Evolutionary conservation across 2,797 vertebrate genomes (phyloP), one percentile per base, ranked within the genome.

Genomic region (Chelmon rostratus): DNA sequence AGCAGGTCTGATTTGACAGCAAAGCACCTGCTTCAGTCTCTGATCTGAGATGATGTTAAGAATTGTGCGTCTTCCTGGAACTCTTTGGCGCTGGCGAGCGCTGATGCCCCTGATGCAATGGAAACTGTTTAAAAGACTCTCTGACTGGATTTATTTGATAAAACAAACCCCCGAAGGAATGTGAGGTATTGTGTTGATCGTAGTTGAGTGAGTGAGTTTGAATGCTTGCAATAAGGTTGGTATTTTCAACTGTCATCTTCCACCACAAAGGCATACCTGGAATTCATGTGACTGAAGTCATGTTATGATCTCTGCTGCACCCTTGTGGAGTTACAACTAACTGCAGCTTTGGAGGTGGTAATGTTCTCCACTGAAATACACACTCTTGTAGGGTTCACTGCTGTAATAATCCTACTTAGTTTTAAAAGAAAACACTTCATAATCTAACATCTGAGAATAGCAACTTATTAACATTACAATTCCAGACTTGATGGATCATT

Each of bases 61-160:
- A 35, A 21, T 75, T 76, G 62, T 73, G 23, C 50, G 54, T 81
- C 52, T 91, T 92, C 84, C 85, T 83, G 85, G 83, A 92, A 91
- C 33, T 53, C 44, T 73, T 58, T 90, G 86, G 82, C 80, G 78
- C 56, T 4, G 49, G 4, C 25, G 5, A 57, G 46, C 23, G 0
- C 71, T 80, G n/a, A n/a, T n/a, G n/a, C 31, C 11, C 11, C 67
- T 89, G 90, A 89, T 86, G 89, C 82, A 89, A 90, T 92, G 89
- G 87, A 90, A 93, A 91, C 69, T 79, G 72, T 79, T 82, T 73
- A 72, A 89, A 81, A n/a, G 23, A 73, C 74, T 71, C 62, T 62
- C 42, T 74, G 80, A 72, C 74, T 79, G 64, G 67, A 79, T 71
- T 77, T 58, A 78, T 83, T 84, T 90, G 58, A 81, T 68, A 53